Evolutionary conservation across 2,888 invertebrate species (phyloP), one percentile per base, ranked within the genome.

Genomic region (Meliscaeva auricollis): DNA sequence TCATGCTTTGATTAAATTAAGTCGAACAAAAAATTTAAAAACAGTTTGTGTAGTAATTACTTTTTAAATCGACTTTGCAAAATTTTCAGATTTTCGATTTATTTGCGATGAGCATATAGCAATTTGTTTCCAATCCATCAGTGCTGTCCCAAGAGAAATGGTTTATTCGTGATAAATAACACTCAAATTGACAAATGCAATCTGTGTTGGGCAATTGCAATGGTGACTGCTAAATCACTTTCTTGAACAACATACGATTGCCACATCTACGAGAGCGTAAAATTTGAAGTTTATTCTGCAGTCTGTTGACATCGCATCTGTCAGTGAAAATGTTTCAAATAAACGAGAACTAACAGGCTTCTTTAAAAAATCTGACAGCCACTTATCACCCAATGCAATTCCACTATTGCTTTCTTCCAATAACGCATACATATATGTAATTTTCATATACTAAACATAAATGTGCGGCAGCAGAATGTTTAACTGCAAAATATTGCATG

Each of bases 1-100:
- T 6, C 22, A 30, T 62, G 17, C 11, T 41, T 69, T 32, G 60
- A 68, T 69, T 44, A 46, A 50, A 35, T 48, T 69, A 38, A 62
- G 15, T 20, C 30, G 9, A 17, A 15, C 35, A 15, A 15, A 73
- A 41, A 60, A 60, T 52, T 26, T 62, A 46, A 26, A 52, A 46
- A 44, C 46, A 69, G 44, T 38, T 9, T 52, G 58, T n/a, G 15
- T 26, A 69, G 17, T 64, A 46, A 26, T 70, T n/a, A 26, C 17
- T 56, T 50, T 54, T 54, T 44, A 15, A 30, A 44, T 11, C 35
- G 17, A 17, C 35, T 22, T 50, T 52, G n/a, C n/a, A 17, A 6
- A 26, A n/a, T 4, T 26, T 52, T 22, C 11, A 46, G 11, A 46
- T 15, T 41, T 38, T 66, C 15, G 22, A 35, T 69, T 52, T 17